Evolutionary conservation across 1,140 invertebrate species (phyloP).

Genomic region (Drosophila murphyi): DNA sequence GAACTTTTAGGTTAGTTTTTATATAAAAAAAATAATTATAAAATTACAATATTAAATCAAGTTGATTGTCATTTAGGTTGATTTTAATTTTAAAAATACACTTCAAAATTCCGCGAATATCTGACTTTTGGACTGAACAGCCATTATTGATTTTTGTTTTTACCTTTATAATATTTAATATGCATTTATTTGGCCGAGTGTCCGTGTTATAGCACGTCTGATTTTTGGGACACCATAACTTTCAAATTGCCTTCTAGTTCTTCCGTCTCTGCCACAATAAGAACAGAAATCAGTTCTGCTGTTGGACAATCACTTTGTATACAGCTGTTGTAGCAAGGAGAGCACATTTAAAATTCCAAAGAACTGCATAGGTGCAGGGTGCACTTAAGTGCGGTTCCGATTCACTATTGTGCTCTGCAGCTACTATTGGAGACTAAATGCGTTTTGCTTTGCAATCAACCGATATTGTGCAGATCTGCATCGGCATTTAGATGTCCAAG

Average conservation of each 20-base stretch:
- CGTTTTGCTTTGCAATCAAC: not conserved
- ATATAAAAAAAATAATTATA: no score
- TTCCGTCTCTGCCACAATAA: constrained; percentile 55
- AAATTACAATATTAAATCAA: no score
- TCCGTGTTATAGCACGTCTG: not conserved
- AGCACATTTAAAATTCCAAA: constrained; percentile 1
- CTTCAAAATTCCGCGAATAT: no score
- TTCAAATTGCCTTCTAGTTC: constrained; percentile 38
- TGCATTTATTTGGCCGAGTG: not conserved
- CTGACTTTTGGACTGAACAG: no score
- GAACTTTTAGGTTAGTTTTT: no score
- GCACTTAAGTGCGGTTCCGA: not conserved
- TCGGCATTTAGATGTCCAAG: not conserved
- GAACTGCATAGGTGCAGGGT: not conserved
- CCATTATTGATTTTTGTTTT: no score
- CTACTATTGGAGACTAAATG: not conserved
- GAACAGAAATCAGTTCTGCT: constrained; percentile 35
- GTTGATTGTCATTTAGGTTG: no score
- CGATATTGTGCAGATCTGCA: not conserved
- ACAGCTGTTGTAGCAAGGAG: no score
- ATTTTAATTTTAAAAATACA: no score
- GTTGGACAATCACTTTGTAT: not conserved
- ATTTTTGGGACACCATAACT: not conserved
- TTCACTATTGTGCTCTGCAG: not conserved
- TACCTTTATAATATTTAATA: no score